Base-by-base conservation (phyloP, 2,888 invertebrate genomes). In the Andrena fulva region DNA sequence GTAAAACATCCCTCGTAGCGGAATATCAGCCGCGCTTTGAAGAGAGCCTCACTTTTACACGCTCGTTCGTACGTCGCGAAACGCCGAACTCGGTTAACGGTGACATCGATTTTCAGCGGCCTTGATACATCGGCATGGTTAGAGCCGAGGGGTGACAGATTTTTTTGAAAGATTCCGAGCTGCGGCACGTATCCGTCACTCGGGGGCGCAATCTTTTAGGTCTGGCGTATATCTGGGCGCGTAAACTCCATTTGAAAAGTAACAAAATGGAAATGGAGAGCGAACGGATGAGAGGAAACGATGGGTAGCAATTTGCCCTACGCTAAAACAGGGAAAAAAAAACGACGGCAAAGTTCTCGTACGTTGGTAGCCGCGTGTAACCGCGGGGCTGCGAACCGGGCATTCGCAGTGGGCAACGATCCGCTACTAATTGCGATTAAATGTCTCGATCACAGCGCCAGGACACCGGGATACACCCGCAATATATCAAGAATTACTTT, bases 401-500 rank as follows among this genome's bases (percentile, higher is more conserved):
- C 60, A 12, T 48, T 70, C 27, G 60, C 33, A 62, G 52, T 29
- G 35, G 56, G 63, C 69, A 80, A 77, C 69, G 67, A 75, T 63
- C 64, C 75, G 7, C 20, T 67, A 66, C 79, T 88, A 88, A 86
- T 81, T 84, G 84, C 88, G 79, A 81, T 88, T 83, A 81, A 87
- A 84, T 77, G 77, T 84, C 70, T 60, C 56, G 77, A 69, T 66
- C 70, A 29, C 56, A 20, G 33, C 52, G 71, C 33, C 67, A 67
- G 24, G 75, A 77, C 73, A 76, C 67, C 60, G 67, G 62, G 54
- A 59, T 42, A 60, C 64, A 54, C 64, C 42, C 60, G 71, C 73
- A 73, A 84, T 88, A 84, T 84, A 87, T 87, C 80, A 88, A 87
- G 84, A 86, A 88, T 86, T 82, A 84, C 88, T 88, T 88, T 86